phyloP scores from a whole-genome alignment of 2,888 invertebrate genomes.

The Steinernema hermaphroditum region DNA sequence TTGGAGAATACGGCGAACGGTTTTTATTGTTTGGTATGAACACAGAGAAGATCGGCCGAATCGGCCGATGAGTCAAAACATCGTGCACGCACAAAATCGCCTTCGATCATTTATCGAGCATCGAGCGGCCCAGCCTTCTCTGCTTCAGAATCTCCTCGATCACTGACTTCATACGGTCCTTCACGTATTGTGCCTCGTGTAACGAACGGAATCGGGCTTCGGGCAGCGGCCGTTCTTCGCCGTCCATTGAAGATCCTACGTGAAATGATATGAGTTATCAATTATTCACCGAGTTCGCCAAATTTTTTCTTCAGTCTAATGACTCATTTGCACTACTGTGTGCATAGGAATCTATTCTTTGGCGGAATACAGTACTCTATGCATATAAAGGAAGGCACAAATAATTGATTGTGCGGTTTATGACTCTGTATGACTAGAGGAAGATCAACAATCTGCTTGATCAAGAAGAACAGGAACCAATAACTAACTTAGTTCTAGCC shows the following conservation, averaged over 20 bases:
- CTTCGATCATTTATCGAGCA: neutral
- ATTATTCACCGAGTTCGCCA: too few species aligned
- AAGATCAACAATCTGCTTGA: too few species aligned
- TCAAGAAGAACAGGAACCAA: too few species aligned
- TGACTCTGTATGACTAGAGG: too few species aligned
- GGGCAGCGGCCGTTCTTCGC: conserved; percentile 12
- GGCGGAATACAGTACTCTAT: too few species aligned
- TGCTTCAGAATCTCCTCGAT: conserved; percentile 26
- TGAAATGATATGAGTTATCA: too few species aligned
- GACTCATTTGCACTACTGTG: too few species aligned
- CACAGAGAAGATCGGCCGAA: conserved; percentile 11
- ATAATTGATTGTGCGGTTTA: too few species aligned
- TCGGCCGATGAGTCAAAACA: neutral
- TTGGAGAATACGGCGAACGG: conserved; percentile 28
- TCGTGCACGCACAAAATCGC: neutral
- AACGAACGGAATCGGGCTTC: conserved; percentile 23
- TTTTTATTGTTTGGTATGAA: conserved; percentile 23
- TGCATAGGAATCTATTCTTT: too few species aligned
- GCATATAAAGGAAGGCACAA: too few species aligned
- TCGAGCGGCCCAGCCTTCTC: neutral
- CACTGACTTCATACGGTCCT: conserved; percentile 21
- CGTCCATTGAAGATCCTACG: neutral
- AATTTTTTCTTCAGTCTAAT: too few species aligned
- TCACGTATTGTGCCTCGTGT: conserved; percentile 19
- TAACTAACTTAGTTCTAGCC: too few species aligned